Evolutionary conservation across 2,113 vertebrate genomes (phyloP), one percentile per base, ranked within the genome.

Genomic region (Calyptomena viridis): DNA sequence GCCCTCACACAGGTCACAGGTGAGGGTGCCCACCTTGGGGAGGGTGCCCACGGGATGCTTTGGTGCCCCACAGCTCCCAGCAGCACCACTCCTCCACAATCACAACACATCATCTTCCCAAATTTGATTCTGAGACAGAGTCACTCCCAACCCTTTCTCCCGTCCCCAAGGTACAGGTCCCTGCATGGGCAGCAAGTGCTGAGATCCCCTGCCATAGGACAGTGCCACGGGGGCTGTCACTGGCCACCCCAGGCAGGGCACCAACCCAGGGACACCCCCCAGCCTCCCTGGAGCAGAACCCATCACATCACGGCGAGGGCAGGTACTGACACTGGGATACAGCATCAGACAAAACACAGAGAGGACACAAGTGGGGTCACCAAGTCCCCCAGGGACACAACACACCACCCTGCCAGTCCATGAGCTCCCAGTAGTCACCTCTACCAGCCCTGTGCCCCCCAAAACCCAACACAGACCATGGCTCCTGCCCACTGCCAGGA

Each of bases 251-350:
- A 10, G 22, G 28, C 72, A 35, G 27, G 64, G 12, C 8, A 31
- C 33, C 64, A 28, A 19, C 8, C 50, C 60, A 8, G 25, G 49
- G 49, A 87, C 0, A 0, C 20, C n/a, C 23, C 85, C 52, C 0
- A 15, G 12, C 21, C 31, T 68, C 42, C 55, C 40, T 3, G 1
- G 8, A 31, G 8, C 67, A 52, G 50, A 84, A 66, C 7, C 8
- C 59, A 24, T 12, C 77, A 2, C 63, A 1, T 1, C 0, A 1
- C 0, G n/a, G 8, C 0, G 25, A 79, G 56, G 35, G 35, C 86
- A 35, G 52, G 75, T 14, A 6, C 7, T 1, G 0, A 11, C 69
- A 37, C 6, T 0, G 0, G 52, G 40, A 59, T 0, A 6, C 0
- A 28, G 33, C 50, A 49, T 0, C 31, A 7, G 17, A 5, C 8